Conservation (phyloP, 2,888 invertebrate genomes). For the Antheraea yamamai region DNA sequence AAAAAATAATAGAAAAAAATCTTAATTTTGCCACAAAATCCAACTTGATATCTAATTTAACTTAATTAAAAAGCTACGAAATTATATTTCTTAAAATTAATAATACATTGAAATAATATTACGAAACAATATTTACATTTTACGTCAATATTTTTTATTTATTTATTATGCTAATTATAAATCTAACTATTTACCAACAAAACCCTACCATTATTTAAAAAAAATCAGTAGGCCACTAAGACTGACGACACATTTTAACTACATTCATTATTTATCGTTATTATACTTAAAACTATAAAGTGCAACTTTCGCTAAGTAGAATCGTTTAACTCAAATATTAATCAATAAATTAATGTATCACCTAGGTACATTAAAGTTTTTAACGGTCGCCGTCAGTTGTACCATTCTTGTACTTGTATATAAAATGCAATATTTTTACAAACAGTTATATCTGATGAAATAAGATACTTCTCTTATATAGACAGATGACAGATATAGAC, state of each 20-base stretch:
- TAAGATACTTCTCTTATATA: background rate
- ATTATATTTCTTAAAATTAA: conserved; percentile 70
- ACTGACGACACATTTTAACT: conserved; percentile 75
- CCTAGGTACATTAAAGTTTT: conserved; percentile 55
- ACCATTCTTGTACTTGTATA: conserved; percentile 75
- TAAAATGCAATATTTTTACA: conserved; percentile 76
- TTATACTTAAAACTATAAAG: conserved; percentile 73
- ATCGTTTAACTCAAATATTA: conserved; percentile 75
- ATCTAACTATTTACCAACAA: conserved; percentile 76
- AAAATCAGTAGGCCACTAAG: conserved; percentile 74
- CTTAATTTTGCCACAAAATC: conserved; percentile 72
- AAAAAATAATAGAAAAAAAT: conserved; percentile 39
- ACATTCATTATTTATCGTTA: conserved; percentile 71
- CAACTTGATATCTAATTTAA: conserved; percentile 58
- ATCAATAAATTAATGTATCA: conserved; percentile 75
- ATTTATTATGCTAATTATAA: conserved; percentile 74
- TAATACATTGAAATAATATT: conserved; percentile 77
- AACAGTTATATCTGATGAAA: conserved; percentile 40
- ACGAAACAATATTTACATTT: conserved; percentile 79
- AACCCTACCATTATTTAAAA: conserved; percentile 60
- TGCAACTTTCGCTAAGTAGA: conserved; percentile 78
- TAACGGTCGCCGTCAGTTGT: conserved; percentile 50
- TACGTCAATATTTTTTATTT: conserved; percentile 44
- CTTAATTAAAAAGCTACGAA: conserved; percentile 68
- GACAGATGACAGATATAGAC: background rate